These are phyloP conservation scores for Drosophila cognata DNA, from an alignment of 2,888 invertebrate species.

Conservation along the genomic window DNA sequence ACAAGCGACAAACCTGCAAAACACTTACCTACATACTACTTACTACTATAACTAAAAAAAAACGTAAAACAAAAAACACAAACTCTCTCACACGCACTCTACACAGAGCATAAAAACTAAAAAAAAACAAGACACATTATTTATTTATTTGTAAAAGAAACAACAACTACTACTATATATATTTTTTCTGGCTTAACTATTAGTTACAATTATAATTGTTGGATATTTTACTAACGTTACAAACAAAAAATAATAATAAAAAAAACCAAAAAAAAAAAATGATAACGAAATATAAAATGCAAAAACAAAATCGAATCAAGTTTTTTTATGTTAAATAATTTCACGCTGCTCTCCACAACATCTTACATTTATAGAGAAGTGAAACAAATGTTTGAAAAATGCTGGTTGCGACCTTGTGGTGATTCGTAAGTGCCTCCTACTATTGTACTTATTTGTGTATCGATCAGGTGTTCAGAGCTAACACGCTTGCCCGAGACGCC, in stretches of 20 bases:
- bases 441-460: background rate
- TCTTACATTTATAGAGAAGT: background rate
- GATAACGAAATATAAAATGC: conserved; percentile 59
- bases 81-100: conserved; percentile 23
- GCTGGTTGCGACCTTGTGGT: background rate
- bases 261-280: conserved; percentile 37
- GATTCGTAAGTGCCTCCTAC: background rate
- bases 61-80: conserved; percentile 4
- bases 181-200: conserved; percentile 78
- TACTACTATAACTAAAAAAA: conserved; percentile 41
- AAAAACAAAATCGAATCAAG: conserved; percentile 50
- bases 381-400: too few species aligned
- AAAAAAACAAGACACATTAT: conserved; percentile 67
- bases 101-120: conserved; percentile 48
- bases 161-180: conserved; percentile 65
- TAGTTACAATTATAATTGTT: conserved; percentile 80
- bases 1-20: conserved; percentile 31
- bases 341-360: background rate
- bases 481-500: background rate
- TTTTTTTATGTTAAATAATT: background rate
- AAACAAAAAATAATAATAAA: conserved; percentile 55
- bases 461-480: background rate
- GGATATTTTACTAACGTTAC: conserved; percentile 81
- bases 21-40: conserved; percentile 42
- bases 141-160: conserved; percentile 75